Base-by-base conservation (phyloP, 2,113 vertebrate genomes). In the Oceanodroma tethys region DNA sequence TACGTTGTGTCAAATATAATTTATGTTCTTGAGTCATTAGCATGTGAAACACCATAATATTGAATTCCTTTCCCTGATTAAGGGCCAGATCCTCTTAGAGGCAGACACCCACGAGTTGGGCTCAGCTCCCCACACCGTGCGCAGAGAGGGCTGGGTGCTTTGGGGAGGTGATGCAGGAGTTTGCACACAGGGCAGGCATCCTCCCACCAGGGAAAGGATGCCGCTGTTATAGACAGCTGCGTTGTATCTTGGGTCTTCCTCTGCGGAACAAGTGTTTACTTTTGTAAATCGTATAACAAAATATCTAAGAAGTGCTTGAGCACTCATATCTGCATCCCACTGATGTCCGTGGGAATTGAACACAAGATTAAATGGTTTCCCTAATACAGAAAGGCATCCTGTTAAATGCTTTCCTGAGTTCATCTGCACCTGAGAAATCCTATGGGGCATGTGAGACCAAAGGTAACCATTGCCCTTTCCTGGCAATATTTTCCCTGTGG, bases 201-300 rank as follows among this genome's bases (percentile, higher is more conserved):
- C 16, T 45, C 63, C 65, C 12, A 2, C 7, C 15, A 26, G n/a
- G n/a, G 40, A 52, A 75, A 21, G 16, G 23, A 19, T 52, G 3
- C 17, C 7, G 10, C 18, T 60, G 7, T 16, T 62, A 38, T 3
- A 20, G 27, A 34, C 5, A 76, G 2, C 21, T 21, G 0, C 0
- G 0, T 1, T 45, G 36, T 53, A 36, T 80, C 34, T 47, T 58
- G 53, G 8, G 16, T 40, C 17, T 80, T 76, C 9, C 6, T 62
- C 73, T 70, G 63, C 17, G 63, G 60, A 47, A 7, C 25, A 45
- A 12, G 13, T 13, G 4, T 50, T 83, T 47, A 2, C 53, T 27
- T 20, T 53, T 16, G 55, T 53, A 59, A 88, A 5, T 47, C 26
- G 7, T 14, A 16, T 2, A 47, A 7, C 32, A 58, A 45, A 70